Conservation (phyloP, 2,888 invertebrate genomes). For the Poecilus cupreus region DNA sequence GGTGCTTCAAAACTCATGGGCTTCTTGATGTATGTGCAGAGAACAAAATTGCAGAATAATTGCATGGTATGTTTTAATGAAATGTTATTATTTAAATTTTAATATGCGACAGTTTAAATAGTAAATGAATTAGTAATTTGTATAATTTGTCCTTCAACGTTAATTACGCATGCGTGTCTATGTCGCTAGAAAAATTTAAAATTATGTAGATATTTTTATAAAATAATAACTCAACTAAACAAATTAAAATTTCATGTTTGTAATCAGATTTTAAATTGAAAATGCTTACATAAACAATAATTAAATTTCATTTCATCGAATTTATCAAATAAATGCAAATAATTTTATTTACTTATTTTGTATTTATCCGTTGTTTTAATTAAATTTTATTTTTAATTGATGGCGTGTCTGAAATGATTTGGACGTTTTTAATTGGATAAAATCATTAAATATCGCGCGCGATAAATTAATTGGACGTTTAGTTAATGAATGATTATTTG, state of each 20-base stretch:
- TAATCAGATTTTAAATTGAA: slow-evolving; percentile 20
- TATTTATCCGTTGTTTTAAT: slow-evolving; percentile 29
- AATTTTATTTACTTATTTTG: slow-evolving; percentile 27
- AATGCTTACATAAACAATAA: not conserved
- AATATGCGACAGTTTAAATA: not conserved
- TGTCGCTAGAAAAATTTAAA: not conserved
- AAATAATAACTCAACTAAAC: not conserved
- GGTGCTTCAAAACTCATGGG: not conserved
- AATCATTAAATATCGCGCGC: slow-evolving; percentile 36
- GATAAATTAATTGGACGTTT: slow-evolving; percentile 46
- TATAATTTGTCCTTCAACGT: not conserved
- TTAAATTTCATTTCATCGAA: slow-evolving; percentile 25
- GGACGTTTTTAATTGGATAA: slow-evolving; percentile 46
- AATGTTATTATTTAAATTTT: slow-evolving; percentile 23
- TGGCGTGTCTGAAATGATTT: slow-evolving; percentile 27
- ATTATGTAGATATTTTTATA: not conserved
- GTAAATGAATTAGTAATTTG: slow-evolving; percentile 3
- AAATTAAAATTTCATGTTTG: slow-evolving; percentile 6
- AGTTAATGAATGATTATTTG: slow-evolving; percentile 45
- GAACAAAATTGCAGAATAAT: slow-evolving; percentile 27
- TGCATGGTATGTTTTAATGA: not conserved
- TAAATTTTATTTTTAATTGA: slow-evolving; percentile 41
- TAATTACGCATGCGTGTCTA: not conserved
- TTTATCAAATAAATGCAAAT: slow-evolving; percentile 33
- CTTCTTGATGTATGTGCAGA: slow-evolving; percentile 5